Base-by-base conservation (phyloP, 2,797 vertebrate species). In the Benthosema pterotum region DNA sequence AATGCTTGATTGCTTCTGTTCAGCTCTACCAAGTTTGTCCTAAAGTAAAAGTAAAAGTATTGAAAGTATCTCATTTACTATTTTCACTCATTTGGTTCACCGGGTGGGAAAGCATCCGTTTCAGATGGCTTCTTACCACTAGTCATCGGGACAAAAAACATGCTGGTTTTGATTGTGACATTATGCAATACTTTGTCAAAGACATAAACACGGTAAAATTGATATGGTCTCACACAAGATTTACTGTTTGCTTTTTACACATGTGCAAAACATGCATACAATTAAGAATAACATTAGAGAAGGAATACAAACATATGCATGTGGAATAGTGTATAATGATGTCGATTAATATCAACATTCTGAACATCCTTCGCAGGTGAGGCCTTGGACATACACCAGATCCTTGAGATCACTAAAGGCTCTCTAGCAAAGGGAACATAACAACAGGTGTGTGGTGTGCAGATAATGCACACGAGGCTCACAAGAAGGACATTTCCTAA, bases 301-400 rank as follows among this genome's bases (percentile, higher is more conserved):
- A n/a, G 45, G 45, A 46, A 46, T 14, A 46, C 45, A 46, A 46
- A 46, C 12, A 6, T 13, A 15, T 46, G 12, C 12, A 46, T 15
- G 4, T 46, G 45, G 16, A 28, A 12, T 2, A 0, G 12, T 32
- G 6, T 42, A 13, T 13, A 32, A 65, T 7, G 1, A 1, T 49
- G 0, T 52, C 63, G 32, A 70, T 66, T 7, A 57, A 54, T 18
- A 1, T 77, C n/a, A n/a, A n/a, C n/a, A n/a, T n/a, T n/a, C 8
- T 81, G 50, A 17, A 19, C 77, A 70, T 60, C 61, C 50, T 70
- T 74, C 57, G 52, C 90, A 99, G 98, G 98, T 74, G 95, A 99
- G 79, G 96, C 95, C 1, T 83, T 99, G 94, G 98, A 99, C 74
- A 95, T 99, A 11, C 97, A 97, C 87, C 93, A 97, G 87, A 92